phyloP scores from a whole-genome alignment of 2,888 invertebrate species.

The Meiosimyza decipiens region DNA sequence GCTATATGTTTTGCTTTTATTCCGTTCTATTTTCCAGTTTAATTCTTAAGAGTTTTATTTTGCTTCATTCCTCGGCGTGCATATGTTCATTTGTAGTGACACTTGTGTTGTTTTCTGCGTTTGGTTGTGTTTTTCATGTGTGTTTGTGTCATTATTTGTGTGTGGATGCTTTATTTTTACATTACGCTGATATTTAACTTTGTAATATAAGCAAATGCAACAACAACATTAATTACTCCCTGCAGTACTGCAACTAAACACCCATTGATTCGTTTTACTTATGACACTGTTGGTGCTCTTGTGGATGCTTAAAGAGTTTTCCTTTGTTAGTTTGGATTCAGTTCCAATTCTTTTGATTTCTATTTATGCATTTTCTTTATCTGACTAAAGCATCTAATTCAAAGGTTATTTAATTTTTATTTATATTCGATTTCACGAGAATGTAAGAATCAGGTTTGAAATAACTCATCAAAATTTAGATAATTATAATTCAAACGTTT shows the following conservation, averaged over 20 bases:
- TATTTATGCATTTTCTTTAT: too few species aligned
- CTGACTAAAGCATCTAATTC: too few species aligned
- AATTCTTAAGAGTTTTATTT: neutral
- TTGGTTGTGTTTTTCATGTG: neutral
- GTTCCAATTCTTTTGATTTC: too few species aligned
- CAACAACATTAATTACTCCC: neutral
- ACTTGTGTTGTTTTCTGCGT: neutral
- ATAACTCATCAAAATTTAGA: too few species aligned
- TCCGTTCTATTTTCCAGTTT: too few species aligned
- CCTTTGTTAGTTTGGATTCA: too few species aligned
- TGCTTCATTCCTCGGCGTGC: neutral
- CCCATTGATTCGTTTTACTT: neutral
- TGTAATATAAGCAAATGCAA: conserved; percentile 1
- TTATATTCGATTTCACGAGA: too few species aligned
- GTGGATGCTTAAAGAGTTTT: neutral
- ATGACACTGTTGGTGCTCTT: neutral
- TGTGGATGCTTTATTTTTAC: conserved; percentile 21
- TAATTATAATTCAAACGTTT: too few species aligned
- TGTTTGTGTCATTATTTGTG: neutral
- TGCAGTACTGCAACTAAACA: conserved; percentile 6
- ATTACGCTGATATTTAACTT: neutral
- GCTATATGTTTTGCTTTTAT: too few species aligned
- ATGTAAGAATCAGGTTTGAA: too few species aligned
- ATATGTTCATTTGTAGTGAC: neutral
- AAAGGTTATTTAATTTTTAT: too few species aligned